phyloP scores from a whole-genome alignment of 2,888 invertebrate species.

The Linhomoeus sp. region DNA sequence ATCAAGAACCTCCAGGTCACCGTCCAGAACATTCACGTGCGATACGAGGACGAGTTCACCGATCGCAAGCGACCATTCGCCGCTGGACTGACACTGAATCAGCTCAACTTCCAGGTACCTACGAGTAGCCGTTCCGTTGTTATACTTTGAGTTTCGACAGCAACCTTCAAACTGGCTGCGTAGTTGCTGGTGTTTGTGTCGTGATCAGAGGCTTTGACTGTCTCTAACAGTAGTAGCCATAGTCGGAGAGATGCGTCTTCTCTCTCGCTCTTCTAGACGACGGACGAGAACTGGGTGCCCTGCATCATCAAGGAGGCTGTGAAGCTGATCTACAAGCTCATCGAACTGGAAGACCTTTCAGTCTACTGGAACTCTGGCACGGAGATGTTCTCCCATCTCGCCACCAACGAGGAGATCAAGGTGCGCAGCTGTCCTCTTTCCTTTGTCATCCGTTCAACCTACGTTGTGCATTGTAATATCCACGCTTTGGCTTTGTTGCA shows the following conservation, averaged over 20 bases:
- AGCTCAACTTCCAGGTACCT: conserved; percentile 57
- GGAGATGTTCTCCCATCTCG: conserved; percentile 23
- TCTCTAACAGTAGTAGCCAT: too few species aligned
- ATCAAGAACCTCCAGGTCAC: conserved; percentile 39
- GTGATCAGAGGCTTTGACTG: too few species aligned
- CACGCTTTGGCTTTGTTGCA: too few species aligned
- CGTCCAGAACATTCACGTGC: conserved; percentile 37
- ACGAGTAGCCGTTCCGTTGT: too few species aligned
- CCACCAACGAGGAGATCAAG: conserved; percentile 14
- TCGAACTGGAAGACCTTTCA: conserved; percentile 58
- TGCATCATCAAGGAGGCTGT: conserved; percentile 52
- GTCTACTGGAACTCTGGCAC: conserved; percentile 59
- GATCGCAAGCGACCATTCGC: conserved; percentile 36
- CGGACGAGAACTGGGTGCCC: conserved; percentile 62
- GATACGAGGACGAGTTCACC: conserved; percentile 38
- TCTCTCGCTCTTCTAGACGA: too few species aligned
- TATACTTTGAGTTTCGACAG: too few species aligned
- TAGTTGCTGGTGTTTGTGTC: too few species aligned
- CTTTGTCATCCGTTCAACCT: neutral
- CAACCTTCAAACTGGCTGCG: too few species aligned
- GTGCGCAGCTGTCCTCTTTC: neutral
- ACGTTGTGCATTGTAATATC: too few species aligned
- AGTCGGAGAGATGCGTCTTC: too few species aligned
- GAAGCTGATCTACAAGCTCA: conserved; percentile 62
- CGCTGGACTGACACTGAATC: conserved; percentile 63